Conservation (phyloP, 1,140 invertebrate species). For the Drosophila ogumai region DNA sequence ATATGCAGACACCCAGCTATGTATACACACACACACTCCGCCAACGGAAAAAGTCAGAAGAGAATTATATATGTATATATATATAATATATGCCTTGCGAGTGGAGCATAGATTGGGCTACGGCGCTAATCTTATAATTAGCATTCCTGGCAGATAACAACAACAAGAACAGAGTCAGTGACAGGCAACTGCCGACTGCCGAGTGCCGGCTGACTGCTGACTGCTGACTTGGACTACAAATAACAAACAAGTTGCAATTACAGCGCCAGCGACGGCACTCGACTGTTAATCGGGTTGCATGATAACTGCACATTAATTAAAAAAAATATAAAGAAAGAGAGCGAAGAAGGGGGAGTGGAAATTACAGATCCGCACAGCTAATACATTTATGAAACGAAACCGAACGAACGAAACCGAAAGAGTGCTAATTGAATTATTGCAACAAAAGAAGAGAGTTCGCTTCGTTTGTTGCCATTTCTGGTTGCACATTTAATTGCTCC, state of each 20-base stretch:
- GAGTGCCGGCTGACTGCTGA: conserved; percentile 27
- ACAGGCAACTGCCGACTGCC: conserved; percentile 29
- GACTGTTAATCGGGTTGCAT: conserved; percentile 80
- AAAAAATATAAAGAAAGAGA: conserved; percentile 50
- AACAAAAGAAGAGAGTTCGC: conserved; percentile 57
- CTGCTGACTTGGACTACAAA: conserved; percentile 71
- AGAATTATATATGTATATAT: conserved; percentile 9
- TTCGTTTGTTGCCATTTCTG: conserved; percentile 57
- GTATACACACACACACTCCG: not conserved
- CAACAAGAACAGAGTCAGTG: conserved; percentile 61
- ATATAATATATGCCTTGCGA: conserved; percentile 21
- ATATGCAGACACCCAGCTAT: conserved; percentile 43
- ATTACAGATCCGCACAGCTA: conserved; percentile 66
- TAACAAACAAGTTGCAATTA: conserved; percentile 82
- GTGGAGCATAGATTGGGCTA: conserved; percentile 53
- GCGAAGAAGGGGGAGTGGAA: conserved; percentile 24
- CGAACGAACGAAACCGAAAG: conserved; percentile 65
- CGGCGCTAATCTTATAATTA: conserved; percentile 81
- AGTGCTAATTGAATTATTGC: conserved; percentile 83
- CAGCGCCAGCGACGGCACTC: conserved; percentile 47
- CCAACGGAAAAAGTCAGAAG: conserved; percentile 28
- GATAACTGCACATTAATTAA: conserved; percentile 83
- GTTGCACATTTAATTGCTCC: conserved; percentile 69
- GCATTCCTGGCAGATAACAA: conserved; percentile 82
- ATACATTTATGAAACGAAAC: conserved; percentile 82